Base-by-base conservation (phyloP, 2,113 vertebrate species). In the Perccottus glenii region DNA sequence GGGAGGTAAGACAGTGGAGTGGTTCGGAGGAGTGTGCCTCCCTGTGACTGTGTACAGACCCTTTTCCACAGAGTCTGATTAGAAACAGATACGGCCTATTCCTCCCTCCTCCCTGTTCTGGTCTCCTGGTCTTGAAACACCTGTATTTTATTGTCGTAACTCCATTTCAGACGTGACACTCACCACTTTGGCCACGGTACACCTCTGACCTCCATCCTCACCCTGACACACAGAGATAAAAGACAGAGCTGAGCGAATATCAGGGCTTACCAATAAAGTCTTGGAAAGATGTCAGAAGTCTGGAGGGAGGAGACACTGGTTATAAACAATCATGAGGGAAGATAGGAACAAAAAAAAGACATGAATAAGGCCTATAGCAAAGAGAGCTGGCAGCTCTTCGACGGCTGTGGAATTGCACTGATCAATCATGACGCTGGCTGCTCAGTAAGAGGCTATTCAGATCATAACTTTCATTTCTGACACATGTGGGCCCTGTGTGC, bases 71-170 rank as follows among this genome's bases (percentile, higher is more conserved):
- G 69, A 55, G 65, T 66, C 68, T 88, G 80, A 91, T 88, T 82
- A 51, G 71, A 87, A 90, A 67, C 88, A 90, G 83, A 73, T 73
- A 53, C 2, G 57, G 67, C 32, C 46, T 68, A 73, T 62, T 72
- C 14, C 36, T 44, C 63, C 67, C 58, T 36, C 50, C 65, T 70
- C 64, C 33, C 44, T 33, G 11, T 6, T 63, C 59, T 51, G 12
- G 32, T 47, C 67, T 65, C 52, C 10, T 66, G 70, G 67, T 80
- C 51, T 71, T 67, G 78, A 85, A 85, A 85, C 89, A 90, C 89
- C 88, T 90, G 89, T 75, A 78, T 87, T 92, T 92, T 92, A 89
- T 87, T 89, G 89, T 47, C 49, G 33, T 53, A 73, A 72, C 42
- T 64, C 75, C 58, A 61, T 76, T 85, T 88, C 79, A 86, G 77